A percentile compares a stretch with the other conserved stretches of the same genome.
Evolutionary conservation across 2,797 vertebrate genomes (phyloP).

Genomic region (Lates japonicus): DNA sequence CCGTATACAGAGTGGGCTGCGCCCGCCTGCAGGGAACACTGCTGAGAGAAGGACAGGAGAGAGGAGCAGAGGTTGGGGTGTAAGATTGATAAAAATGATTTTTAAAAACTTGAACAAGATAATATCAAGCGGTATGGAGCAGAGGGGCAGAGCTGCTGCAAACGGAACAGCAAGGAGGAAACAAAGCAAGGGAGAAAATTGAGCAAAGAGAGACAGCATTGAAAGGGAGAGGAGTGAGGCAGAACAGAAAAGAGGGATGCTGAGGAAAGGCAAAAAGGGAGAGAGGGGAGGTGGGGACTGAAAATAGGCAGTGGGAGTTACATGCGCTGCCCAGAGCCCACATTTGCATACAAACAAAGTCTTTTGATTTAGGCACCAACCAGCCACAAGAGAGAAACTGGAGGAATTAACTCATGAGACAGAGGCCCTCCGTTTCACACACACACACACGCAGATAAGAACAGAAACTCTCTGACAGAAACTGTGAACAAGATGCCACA

Average conservation of each 20-base stretch:
- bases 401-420: constrained; percentile 55
- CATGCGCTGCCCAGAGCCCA: constrained; percentile 66
- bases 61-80: background rate
- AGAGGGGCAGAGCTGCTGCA: background rate
- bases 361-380: constrained; percentile 76
- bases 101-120: constrained; percentile 21
- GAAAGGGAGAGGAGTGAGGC: constrained; percentile 25
- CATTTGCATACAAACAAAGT: constrained; percentile 82
- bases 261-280: constrained; percentile 30
- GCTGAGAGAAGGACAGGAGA: constrained; percentile 75
- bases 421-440: constrained; percentile 61
- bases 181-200: background rate
- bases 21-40: constrained; percentile 95
- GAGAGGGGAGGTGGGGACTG: constrained; percentile 53
- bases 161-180: constrained; percentile 29
- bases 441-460: constrained; percentile 28
- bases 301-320: constrained; percentile 74
- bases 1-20: constrained; percentile 93
- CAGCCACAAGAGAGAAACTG: constrained; percentile 57
- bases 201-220: constrained; percentile 15
- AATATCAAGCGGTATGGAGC: background rate
- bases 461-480: constrained; percentile 36
- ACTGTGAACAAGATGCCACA: constrained; percentile 28
- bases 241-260: constrained; percentile 19
- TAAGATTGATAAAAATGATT: constrained; percentile 20